These are phyloP conservation scores for Danio jaintianensis DNA, from an alignment of 2,797 vertebrate species.

Conservation along the genomic window DNA sequence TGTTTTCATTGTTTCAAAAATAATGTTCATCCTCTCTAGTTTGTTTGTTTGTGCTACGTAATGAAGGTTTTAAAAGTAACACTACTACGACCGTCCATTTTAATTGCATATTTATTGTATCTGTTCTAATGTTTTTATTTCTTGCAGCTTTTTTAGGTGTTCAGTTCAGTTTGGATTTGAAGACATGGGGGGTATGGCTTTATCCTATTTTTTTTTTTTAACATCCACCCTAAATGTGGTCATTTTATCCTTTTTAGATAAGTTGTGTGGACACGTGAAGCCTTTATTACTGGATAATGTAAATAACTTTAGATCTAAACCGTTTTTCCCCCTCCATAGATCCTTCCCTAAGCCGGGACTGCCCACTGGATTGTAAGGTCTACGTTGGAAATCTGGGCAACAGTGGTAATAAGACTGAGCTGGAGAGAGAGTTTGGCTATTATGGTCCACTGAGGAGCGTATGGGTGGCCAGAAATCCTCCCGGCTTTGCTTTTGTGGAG, in stretches of 20 bases:
- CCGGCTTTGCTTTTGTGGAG: slow-evolving; percentile 97
- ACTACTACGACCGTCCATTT: background rate
- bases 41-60: background rate
- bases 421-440: slow-evolving; percentile 95
- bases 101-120: background rate
- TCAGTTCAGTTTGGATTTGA: slow-evolving; percentile 23
- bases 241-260: background rate
- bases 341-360: slow-evolving; percentile 83
- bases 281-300: background rate
- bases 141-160: slow-evolving; percentile 47
- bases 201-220: background rate
- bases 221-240: background rate
- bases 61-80: background rate
- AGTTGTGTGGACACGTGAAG: background rate
- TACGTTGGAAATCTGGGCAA: slow-evolving; percentile 98
- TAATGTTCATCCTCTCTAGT: background rate
- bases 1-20: slow-evolving; percentile 16
- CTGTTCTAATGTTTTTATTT: background rate
- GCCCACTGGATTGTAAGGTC: slow-evolving; percentile 97
- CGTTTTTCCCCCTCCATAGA: slow-evolving; percentile 61
- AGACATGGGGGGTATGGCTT: slow-evolving; percentile 74
- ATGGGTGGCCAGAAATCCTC: slow-evolving; percentile 97
- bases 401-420: slow-evolving; percentile 96
- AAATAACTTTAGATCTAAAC: background rate
- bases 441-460: slow-evolving; percentile 95